These are phyloP conservation scores for Marronus borbonicus DNA, from an alignment of 2,888 invertebrate genomes.

Conservation along the genomic window DNA sequence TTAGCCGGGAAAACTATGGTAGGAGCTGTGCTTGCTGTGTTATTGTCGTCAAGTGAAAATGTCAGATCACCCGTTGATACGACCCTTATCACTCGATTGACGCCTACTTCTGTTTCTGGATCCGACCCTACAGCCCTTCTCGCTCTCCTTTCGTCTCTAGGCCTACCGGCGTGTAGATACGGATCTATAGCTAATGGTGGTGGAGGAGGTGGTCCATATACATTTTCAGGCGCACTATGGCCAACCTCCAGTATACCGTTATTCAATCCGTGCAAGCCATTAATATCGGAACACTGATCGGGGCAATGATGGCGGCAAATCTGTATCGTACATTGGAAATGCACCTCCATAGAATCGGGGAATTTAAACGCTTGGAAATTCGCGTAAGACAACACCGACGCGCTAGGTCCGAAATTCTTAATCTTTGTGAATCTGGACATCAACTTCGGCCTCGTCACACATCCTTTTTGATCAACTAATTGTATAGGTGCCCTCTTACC, in stretches of 20 bases:
- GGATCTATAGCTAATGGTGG: constrained; percentile 76
- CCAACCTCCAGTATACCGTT: constrained; percentile 73
- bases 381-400: constrained; percentile 92
- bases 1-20: constrained; percentile 83
- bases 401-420: constrained; percentile 94
- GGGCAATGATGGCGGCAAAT: constrained; percentile 95
- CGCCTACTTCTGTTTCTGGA: constrained; percentile 88
- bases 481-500: constrained; percentile 95
- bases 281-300: constrained; percentile 86
- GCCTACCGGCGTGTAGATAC: constrained; percentile 79
- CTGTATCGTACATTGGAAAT: constrained; percentile 96
- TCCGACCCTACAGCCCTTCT: constrained; percentile 76
- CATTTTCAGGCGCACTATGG: constrained; percentile 74
- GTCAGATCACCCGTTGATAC: constrained; percentile 93
- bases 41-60: constrained; percentile 83
- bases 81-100: constrained; percentile 90
- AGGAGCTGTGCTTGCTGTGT: constrained; percentile 74
- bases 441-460: constrained; percentile 91
- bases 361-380: constrained; percentile 97
- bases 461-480: constrained; percentile 92
- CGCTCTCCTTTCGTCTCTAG: constrained; percentile 82
- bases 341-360: constrained; percentile 97
- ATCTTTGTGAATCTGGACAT: constrained; percentile 96
- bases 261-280: constrained; percentile 63
- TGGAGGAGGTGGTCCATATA: constrained; percentile 82